phyloP scores from a whole-genome alignment of 2,113 vertebrate species.

The Balaenoptera acutorostrata region DNA sequence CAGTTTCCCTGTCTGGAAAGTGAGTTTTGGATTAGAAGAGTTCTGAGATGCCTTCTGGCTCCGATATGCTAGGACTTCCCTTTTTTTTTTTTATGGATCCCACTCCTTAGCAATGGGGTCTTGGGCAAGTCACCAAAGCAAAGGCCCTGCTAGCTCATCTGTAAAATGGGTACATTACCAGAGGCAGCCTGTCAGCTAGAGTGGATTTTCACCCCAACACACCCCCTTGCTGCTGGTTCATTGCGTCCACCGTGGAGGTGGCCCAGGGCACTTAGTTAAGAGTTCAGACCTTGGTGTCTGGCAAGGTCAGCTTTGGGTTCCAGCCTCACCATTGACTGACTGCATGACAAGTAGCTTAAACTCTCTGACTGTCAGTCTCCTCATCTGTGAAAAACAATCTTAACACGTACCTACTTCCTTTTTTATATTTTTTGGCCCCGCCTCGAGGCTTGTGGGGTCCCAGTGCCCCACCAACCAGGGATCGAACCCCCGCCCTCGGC shows the following conservation, averaged over 20 bases:
- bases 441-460: too few species aligned
- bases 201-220: neutral
- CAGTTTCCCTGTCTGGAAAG: neutral
- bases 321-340: neutral
- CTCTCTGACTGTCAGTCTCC: neutral
- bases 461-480: too few species aligned
- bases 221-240: neutral
- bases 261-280: neutral
- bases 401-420: neutral
- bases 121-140: neutral
- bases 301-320: neutral
- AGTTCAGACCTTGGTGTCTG: neutral
- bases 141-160: neutral
- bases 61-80: neutral
- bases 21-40: neutral
- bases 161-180: neutral
- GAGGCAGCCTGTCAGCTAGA: neutral
- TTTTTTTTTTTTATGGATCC: neutral
- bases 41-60: neutral
- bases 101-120: neutral
- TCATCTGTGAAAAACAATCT: neutral
- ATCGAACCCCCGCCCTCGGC: too few species aligned
- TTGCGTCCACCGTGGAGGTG: neutral
- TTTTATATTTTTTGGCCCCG: too few species aligned
- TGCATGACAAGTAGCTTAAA: neutral